Conservation (phyloP, 23 tunicate species). For the Aplidium turbinatum region DNA sequence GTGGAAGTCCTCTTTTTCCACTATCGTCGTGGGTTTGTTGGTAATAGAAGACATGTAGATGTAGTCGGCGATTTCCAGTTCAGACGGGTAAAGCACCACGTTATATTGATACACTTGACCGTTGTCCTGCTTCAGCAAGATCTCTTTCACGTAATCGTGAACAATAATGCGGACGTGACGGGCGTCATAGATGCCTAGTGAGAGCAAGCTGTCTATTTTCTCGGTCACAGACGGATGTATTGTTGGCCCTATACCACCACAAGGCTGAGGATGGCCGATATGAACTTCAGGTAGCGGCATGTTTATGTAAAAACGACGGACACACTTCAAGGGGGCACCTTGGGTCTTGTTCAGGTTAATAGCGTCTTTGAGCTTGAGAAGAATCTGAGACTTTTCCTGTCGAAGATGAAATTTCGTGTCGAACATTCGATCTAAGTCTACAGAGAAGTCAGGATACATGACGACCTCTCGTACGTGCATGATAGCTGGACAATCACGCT, state of each 20-base stretch:
- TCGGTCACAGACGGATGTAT: conserved; percentile 46
- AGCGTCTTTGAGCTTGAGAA: conserved; percentile 42
- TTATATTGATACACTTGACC: conserved; percentile 10
- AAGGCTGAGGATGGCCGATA: conserved; percentile 52
- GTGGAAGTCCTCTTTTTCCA: conserved; percentile 40
- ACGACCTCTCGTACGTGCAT: conserved; percentile 69
- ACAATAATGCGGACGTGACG: conserved; percentile 55
- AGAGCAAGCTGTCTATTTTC: conserved; percentile 49
- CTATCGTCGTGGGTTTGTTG: conserved; percentile 53
- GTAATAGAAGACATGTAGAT: conserved; percentile 68
- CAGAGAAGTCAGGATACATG: conserved; percentile 51
- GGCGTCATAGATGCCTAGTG: conserved; percentile 60
- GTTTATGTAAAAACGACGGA: conserved; percentile 50
- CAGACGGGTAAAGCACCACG: conserved; percentile 44
- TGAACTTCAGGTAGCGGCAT: conserved; percentile 70
- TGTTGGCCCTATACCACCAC: conserved; percentile 60
- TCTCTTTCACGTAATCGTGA: conserved; percentile 50
- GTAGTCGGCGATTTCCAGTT: conserved; percentile 60
- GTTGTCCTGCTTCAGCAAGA: conserved; percentile 27
- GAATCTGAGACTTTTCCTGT: conserved; percentile 41
- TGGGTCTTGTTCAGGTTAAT: background rate
- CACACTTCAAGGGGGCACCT: conserved; percentile 5
- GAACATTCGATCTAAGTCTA: conserved; percentile 46
- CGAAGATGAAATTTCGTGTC: conserved; percentile 55
- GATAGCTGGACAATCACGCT: conserved; percentile 67